Conservation (phyloP, 2,113 vertebrate genomes). For the Pedionomus torquatus region DNA sequence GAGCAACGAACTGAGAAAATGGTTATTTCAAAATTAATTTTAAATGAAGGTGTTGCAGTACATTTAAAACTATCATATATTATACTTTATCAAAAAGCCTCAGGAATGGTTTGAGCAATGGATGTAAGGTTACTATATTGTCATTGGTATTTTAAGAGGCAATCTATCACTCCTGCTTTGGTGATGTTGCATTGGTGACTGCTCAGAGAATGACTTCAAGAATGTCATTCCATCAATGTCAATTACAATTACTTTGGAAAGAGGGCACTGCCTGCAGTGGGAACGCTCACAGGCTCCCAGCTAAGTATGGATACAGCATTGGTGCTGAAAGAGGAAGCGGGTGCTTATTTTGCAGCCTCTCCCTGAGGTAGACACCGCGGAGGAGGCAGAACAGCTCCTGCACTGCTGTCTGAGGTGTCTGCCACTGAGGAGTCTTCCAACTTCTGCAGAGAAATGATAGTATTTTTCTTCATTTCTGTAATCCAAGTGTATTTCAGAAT, state of each 20-base stretch:
- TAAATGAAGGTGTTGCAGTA: not conserved
- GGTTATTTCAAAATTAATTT: not conserved
- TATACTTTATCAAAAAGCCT: not conserved
- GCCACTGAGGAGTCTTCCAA: not conserved
- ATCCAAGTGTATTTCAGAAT: not conserved
- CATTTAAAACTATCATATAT: not conserved
- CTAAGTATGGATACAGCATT: fast-evolving
- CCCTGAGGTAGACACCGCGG: not conserved
- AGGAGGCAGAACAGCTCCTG: not conserved
- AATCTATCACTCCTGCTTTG: not conserved
- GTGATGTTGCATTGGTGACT: not conserved
- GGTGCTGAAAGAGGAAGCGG: not conserved
- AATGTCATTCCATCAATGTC: not conserved
- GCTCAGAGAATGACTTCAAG: not conserved
- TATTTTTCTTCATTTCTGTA: not conserved
- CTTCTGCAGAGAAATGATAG: not conserved
- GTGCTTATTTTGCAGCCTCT: not conserved
- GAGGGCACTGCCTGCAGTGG: not conserved
- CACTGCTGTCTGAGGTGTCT: not conserved
- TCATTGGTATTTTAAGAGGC: not conserved
- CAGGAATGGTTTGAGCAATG: not conserved
- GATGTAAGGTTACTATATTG: not conserved
- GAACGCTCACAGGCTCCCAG: not conserved
- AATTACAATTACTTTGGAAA: not conserved
- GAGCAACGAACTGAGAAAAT: not conserved